Evolutionary conservation across 2,797 vertebrate genomes (phyloP), one percentile per base, ranked within the genome.

Genomic region (Rhabdomys pumilio): DNA sequence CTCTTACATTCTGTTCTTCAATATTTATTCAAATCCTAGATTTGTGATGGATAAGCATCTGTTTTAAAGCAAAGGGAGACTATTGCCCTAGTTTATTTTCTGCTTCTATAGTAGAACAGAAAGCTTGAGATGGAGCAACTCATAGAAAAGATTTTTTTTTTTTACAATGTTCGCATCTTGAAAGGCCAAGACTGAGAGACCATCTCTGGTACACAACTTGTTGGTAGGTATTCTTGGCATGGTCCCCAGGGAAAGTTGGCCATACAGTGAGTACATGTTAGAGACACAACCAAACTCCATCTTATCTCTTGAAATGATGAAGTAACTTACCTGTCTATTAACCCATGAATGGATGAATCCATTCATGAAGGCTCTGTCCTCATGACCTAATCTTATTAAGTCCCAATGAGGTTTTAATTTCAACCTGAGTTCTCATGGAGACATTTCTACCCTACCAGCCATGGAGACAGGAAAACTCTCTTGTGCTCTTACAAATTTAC

Each of bases 1-100:
- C 92, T 75, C 22, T 3, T 82, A 83, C 19, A 83, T 76, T 91
- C 89, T 20, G 12, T 94, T 91, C 57, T 95, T 47, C 90, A 55
- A 26, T 77, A 76, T 19, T 38, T 31, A 94, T 44, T 31, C 47
- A 87, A 92, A 93, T 3, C 22, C 6, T 53, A 73, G 15, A 92
- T 87, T 90, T 31, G 86, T 83, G 26, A 88, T 44, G 20, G 73
- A 85, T 89, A 76, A 92, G n/a, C 0, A 38, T n/a, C 14, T 94
- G 34, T 89, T 93, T 65, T 53, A 89, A 90, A 91, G 29, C 50
- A 89, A 94, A 90, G 6, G 72, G 13, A 94, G 22, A 87, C 29
- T 24, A 63, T 41, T 53, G 2, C 63, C 53, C 17, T 1, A 5
- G 4, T 47, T 53, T 41, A 22, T 59, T 85, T 84, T 79, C 61